Evolutionary conservation across 2,888 invertebrate species (phyloP).

Genomic region (Lithophane ornitopus): DNA sequence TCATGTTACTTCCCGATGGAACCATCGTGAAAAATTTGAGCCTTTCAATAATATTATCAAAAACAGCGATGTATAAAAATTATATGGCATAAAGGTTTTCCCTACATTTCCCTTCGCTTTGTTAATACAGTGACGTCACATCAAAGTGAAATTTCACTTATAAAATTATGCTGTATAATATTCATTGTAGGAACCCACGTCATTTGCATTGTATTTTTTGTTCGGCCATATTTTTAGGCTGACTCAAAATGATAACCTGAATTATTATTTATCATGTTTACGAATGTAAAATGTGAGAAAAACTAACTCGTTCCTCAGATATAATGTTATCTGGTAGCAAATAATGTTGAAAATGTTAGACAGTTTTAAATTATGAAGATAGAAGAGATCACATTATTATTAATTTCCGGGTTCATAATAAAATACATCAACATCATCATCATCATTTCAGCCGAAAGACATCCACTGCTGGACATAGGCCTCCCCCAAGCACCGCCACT

Average conservation of each 20-base stretch:
- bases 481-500: no score
- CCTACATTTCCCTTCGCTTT: constrained; percentile 46
- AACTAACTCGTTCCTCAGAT: constrained; percentile 35
- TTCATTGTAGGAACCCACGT: constrained; percentile 14
- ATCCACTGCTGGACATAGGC: no score
- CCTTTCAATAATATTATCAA: constrained; percentile 40
- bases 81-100: constrained; percentile 49
- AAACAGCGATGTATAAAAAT: constrained; percentile 42
- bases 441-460: no score
- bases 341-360: constrained; percentile 10
- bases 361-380: constrained; percentile 19
- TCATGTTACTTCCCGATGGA: constrained; percentile 16
- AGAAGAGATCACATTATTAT: constrained; percentile 1
- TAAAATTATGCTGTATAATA: constrained; percentile 37
- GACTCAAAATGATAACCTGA: constrained; percentile 44
- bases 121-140: constrained; percentile 46
- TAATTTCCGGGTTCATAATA: constrained; percentile 13
- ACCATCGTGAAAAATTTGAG: constrained; percentile 10
- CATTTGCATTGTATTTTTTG: constrained; percentile 20
- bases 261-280: constrained; percentile 42
- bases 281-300: constrained; percentile 34
- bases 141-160: constrained; percentile 46
- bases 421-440: no score
- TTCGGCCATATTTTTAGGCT: constrained; percentile 30
- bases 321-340: constrained; percentile 16